Percentiles rank a stretch among this genome's conserved stretches.
phyloP scores from a whole-genome alignment of 2,797 vertebrate species.

The Phrynocephalus vlangalii region DNA sequence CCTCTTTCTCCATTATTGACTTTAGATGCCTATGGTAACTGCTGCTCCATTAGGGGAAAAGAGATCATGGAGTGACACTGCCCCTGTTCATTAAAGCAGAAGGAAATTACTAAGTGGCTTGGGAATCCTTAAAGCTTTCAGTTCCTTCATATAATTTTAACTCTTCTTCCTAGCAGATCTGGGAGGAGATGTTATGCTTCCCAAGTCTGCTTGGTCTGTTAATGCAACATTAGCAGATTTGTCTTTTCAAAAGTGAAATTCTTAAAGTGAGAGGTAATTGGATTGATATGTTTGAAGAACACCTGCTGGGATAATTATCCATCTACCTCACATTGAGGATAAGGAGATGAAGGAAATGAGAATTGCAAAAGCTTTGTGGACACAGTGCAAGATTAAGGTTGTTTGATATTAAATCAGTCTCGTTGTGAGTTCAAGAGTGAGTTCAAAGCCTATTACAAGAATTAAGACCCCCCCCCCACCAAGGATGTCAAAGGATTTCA shows the following conservation, averaged over 20 bases:
- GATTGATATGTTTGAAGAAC: slow-evolving; percentile 40
- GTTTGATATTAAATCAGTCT: slow-evolving; percentile 28
- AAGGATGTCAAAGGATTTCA: slow-evolving; percentile 1
- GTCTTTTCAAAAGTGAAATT: slow-evolving; percentile 31
- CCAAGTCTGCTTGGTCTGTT: slow-evolving; percentile 20
- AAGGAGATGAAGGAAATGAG: slow-evolving; percentile 23
- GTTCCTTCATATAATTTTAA: slow-evolving; percentile 1
- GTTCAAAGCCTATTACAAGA: slow-evolving; percentile 18
- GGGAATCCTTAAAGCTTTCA: not conserved
- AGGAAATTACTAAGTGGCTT: not conserved
- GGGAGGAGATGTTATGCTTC: slow-evolving; percentile 10
- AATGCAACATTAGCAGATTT: slow-evolving; percentile 34
- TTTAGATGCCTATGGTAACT: not conserved
- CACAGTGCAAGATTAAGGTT: slow-evolving; percentile 12
- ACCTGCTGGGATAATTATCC: slow-evolving; percentile 47
- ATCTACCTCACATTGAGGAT: slow-evolving; percentile 7
- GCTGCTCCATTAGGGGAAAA: not conserved
- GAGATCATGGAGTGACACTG: not conserved
- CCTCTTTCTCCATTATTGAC: not conserved
- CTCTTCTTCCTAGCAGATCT: not conserved
- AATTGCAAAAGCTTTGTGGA: slow-evolving; percentile 21
- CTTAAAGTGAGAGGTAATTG: slow-evolving; percentile 41
- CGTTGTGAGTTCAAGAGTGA: slow-evolving; percentile 26
- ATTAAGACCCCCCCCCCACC: not conserved
- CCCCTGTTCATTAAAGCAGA: not conserved